Base-by-base conservation (phyloP, 1,140 invertebrate genomes). In the Drosophila kurseongensis region DNA sequence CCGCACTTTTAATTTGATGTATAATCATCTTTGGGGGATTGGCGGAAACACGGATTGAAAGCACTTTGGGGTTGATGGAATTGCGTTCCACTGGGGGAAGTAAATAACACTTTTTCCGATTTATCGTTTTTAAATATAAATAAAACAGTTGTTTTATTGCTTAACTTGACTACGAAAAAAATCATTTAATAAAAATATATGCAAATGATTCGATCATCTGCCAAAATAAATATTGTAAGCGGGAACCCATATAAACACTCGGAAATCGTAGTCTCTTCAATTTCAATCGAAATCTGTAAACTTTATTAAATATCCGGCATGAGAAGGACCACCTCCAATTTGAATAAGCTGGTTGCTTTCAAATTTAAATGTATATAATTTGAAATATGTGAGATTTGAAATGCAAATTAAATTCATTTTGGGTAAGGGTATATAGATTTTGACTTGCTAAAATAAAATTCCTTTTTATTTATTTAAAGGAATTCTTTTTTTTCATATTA, bases 1-100 rank as follows among this genome's bases (percentile, higher is more conserved):
- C 50, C 67, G 50, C 67, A 50, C 44, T 71, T 71, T 58, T 71
- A 71, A 71, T 71, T 69, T 58, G 65, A 71, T 50, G 65, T 48
- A 71, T 69, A 63, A 36, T 52, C 48, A 44, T 55, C 18, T 29
- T 65, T 32, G 38, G 42, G n/a, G 42, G 42, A 56, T 48, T 32
- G 14, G 23, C 9, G 14, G 16, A 50, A 62, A 48, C 29, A 9
- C 10, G 36, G 16, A 38, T 40, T 55, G 14, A 63, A n/a, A 36
- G 16, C 16, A 48, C 27, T 32, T 50, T 10, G 36, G 7, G 38
- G 38, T 36, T 18, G 14, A 8, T 29, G 54, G 14, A 29, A 57
- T 9, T 0, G 2, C 2, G 5, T 13, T 23, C 44, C 16, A 44
- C 2, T 5, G 32, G 54, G 54, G 27, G 23, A 18, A 29, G 59